Base-by-base conservation (phyloP, 2,797 vertebrate species). In the Pagetopsis macropterus region DNA sequence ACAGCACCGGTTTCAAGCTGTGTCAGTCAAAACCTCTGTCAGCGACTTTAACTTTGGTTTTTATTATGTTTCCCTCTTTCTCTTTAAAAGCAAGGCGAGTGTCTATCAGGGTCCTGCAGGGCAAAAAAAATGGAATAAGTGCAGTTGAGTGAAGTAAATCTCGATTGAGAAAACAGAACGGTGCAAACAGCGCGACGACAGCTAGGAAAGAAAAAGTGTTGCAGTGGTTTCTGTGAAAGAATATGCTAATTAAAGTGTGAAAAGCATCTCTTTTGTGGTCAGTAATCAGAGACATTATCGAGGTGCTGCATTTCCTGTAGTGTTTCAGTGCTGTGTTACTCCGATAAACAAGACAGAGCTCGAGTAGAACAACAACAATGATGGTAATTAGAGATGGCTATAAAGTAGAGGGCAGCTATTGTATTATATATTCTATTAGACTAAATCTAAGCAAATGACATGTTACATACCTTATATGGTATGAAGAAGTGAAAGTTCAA, bases 51-150 rank as follows among this genome's bases (percentile, higher is more conserved):
- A 65, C 37, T 48, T 15, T 45, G 40, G 17, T 14, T 21, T 3
- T 65, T 60, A 27, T 27, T 55, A 9, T 33, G 49, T 43, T 56
- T 12, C 43, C 46, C 31, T 16, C 12, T 44, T 55, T 13, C 43
- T 45, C 69, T 37, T 68, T 41, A 68, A 71, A 52, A 84, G 58
- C 23, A 65, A 72, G 41, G 41, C 2, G 10, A 40, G 62, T 49
- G 63, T 79, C 72, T 79, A 74, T 76, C 49, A 1, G 40, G 54
- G 69, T 76, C 65, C 70, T 72, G 58, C 81, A 84, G 83, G 71
- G 79, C 19, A 45, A 46, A 17, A 78, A 56, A 60, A 72, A 40
- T 41, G 21, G 52, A 71, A 52, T 15, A 33, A 43, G 59, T 37
- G 61, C 1, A 2, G 69, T 17, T 55, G 43, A 51, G 69, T 23